These are phyloP conservation scores for Cosmopolites sordidus DNA, from an alignment of 2,888 invertebrate species.

Conservation along the genomic window DNA sequence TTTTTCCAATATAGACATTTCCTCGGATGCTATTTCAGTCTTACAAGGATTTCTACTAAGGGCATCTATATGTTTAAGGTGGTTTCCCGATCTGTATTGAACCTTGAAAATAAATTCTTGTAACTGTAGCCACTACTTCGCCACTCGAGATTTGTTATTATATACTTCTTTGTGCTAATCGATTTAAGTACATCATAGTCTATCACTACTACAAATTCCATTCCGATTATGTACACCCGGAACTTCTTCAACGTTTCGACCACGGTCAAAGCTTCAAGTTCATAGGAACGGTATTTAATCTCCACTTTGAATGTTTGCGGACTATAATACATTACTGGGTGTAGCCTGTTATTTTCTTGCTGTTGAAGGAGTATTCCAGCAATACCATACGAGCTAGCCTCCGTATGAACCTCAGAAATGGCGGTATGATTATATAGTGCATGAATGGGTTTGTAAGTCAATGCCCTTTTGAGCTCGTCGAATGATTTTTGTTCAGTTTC, in stretches of 20 bases:
- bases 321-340: conserved; percentile 38
- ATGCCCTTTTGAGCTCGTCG: no score
- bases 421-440: no score
- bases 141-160: no score
- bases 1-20: no score
- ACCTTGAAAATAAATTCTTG: conserved; percentile 29
- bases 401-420: no score
- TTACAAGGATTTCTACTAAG: conserved; percentile 29
- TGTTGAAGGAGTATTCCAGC: no score
- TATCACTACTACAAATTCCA: conserved; percentile 35
- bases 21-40: no score
- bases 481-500: no score
- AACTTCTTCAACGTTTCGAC: conserved; percentile 38
- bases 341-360: no score
- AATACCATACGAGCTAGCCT: no score
- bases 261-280: conserved; percentile 42
- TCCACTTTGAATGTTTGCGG: conserved; percentile 38
- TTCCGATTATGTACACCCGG: conserved; percentile 37
- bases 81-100: conserved; percentile 22
- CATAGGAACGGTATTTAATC: conserved; percentile 38
- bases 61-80: conserved; percentile 28
- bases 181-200: conserved; percentile 39
- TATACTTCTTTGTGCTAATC: conserved; percentile 22
- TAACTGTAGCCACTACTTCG: conserved; percentile 28
- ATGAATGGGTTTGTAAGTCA: no score